Evolutionary conservation across 1,140 invertebrate genomes (phyloP).

Genomic region (Tetranychus urticae): DNA sequence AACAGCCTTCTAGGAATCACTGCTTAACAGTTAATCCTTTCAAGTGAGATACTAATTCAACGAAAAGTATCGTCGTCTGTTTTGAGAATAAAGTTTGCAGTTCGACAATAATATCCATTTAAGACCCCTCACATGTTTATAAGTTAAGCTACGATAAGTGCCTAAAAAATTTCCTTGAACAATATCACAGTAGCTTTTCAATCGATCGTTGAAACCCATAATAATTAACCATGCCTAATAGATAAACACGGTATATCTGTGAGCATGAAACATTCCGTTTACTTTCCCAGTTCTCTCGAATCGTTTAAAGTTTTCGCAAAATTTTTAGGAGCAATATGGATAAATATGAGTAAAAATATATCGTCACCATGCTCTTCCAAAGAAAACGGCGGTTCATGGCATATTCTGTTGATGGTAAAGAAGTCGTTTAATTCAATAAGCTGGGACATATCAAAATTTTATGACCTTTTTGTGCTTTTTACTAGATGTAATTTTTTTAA

Average conservation of each 20-base stretch:
- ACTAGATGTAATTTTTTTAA: no score
- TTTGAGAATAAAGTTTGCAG: slow-evolving; percentile 49
- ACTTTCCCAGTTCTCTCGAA: slow-evolving; percentile 19
- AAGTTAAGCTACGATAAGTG: slow-evolving; percentile 55
- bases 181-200: slow-evolving; percentile 16
- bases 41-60: slow-evolving; percentile 41
- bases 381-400: slow-evolving; percentile 12
- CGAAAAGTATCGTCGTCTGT: slow-evolving; percentile 60
- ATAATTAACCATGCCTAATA: not conserved
- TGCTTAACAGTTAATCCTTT: slow-evolving; percentile 12
- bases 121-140: slow-evolving; percentile 65
- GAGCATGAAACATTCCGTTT: slow-evolving; percentile 14
- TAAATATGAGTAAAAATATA: slow-evolving; percentile 28
- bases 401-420: slow-evolving; percentile 12
- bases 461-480: no score
- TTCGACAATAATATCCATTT: slow-evolving; percentile 46
- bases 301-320: slow-evolving; percentile 19
- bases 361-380: slow-evolving; percentile 40
- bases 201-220: slow-evolving; percentile 7
- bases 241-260: slow-evolving; percentile 10
- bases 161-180: slow-evolving; percentile 40
- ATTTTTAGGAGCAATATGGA: slow-evolving; percentile 22
- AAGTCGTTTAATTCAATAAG: slow-evolving; percentile 13
- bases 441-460: not conserved
- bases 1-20: slow-evolving; percentile 8